A percentile compares a stretch with the other conserved stretches of the same genome.
Conservation (phyloP, 2,888 invertebrate genomes). For the Eristalis arbustorum region DNA sequence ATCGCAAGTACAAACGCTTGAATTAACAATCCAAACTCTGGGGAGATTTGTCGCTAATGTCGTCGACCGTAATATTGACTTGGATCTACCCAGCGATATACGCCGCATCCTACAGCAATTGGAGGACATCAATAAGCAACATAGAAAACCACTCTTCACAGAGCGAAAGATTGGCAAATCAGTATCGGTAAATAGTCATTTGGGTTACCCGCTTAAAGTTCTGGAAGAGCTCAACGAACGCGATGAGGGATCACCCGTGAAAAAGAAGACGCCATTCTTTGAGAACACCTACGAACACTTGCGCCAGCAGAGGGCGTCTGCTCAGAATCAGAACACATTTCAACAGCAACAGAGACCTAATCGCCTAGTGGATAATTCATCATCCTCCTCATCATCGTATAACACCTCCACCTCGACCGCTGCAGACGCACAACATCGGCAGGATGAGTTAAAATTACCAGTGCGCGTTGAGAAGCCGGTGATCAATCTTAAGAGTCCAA, state of each 20-base stretch:
- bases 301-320: conserved; percentile 83
- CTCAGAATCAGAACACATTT: conserved; percentile 63
- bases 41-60: conserved; percentile 87
- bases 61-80: conserved; percentile 84
- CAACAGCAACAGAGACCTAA: conserved; percentile 80
- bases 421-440: conserved; percentile 72
- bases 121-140: conserved; percentile 80
- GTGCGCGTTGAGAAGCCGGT: conserved; percentile 78
- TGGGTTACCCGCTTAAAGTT: conserved; percentile 80
- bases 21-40: conserved; percentile 87
- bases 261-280: conserved; percentile 83
- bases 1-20: conserved; percentile 86
- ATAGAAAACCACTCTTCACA: conserved; percentile 78
- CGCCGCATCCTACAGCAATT: conserved; percentile 86
- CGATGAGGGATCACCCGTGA: conserved; percentile 80
- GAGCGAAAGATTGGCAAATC: conserved; percentile 80
- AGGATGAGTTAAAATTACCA: conserved; percentile 77
- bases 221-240: conserved; percentile 80
- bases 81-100: conserved; percentile 88
- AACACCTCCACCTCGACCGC: background rate
- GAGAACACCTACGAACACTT: conserved; percentile 87
- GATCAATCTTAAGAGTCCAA: conserved; percentile 77
- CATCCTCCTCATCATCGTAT: conserved; percentile 40
- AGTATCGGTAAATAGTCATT: conserved; percentile 80
- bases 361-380: conserved; percentile 73